A percentile compares a stretch with the other conserved stretches of the same genome.
These are phyloP conservation scores for Cricetomys ansorgei DNA, from an alignment of 2,113 vertebrate genomes.

Conservation along the genomic window DNA sequence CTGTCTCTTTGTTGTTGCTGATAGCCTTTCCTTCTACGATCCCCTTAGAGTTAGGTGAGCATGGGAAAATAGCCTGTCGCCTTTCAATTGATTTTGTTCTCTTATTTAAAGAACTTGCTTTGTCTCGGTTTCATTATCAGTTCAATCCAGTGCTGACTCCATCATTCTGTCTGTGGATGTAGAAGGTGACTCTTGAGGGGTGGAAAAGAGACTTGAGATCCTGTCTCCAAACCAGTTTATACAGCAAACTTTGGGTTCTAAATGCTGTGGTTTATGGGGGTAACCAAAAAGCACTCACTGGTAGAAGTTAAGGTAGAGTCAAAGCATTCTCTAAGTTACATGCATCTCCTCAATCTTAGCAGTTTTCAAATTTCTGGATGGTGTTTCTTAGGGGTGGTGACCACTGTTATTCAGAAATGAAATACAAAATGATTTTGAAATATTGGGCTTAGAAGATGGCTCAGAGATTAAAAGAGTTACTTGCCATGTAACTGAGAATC, in stretches of 20 bases:
- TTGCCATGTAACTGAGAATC: background rate
- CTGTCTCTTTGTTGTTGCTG: background rate
- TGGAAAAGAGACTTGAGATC: background rate
- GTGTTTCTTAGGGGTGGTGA: background rate
- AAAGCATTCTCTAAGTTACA: background rate
- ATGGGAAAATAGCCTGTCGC: background rate
- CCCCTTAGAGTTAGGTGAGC: background rate
- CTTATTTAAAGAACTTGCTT: background rate
- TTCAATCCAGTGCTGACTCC: background rate
- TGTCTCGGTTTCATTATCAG: background rate
- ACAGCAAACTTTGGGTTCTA: background rate
- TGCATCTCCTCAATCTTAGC: background rate
- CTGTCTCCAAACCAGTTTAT: background rate
- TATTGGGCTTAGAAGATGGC: background rate
- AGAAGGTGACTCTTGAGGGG: background rate
- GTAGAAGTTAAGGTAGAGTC: background rate
- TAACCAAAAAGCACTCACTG: background rate
- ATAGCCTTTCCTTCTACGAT: background rate
- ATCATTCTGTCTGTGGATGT: background rate
- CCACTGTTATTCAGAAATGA: background rate
- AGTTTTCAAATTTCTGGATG: background rate
- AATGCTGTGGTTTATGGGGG: background rate
- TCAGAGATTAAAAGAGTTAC: background rate
- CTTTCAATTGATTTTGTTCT: background rate
- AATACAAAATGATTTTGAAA: background rate